Evolutionary conservation across 2,797 vertebrate genomes (phyloP).

Genomic region (Lepilemur septentrionalis): DNA sequence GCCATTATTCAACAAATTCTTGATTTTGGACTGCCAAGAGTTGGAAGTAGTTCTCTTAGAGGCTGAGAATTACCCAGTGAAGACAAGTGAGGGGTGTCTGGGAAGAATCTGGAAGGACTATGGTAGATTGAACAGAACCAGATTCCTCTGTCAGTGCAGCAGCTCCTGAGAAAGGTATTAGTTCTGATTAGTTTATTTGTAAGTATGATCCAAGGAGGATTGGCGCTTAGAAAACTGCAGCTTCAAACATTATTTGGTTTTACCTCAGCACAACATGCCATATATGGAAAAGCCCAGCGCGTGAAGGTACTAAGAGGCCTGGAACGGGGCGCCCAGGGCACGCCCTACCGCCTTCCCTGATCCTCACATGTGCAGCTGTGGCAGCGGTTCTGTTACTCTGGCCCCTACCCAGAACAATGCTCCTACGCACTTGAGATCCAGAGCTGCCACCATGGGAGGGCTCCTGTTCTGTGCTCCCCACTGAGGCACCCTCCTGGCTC

Average conservation of each 20-base stretch:
- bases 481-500: not conserved
- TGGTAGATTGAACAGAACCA: constrained; percentile 5
- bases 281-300: not conserved
- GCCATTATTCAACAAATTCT: not conserved
- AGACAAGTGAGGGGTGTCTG: not conserved
- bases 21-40: not conserved
- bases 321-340: not conserved
- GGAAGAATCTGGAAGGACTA: constrained; percentile 17
- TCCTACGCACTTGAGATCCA: not conserved
- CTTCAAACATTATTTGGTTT: not conserved
- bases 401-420: not conserved
- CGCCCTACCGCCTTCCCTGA: not conserved
- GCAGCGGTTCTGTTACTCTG: not conserved
- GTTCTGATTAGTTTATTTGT: not conserved
- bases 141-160: not conserved
- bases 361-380: not conserved
- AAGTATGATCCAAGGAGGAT: not conserved
- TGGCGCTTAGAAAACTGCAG: not conserved
- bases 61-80: not conserved
- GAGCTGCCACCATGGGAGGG: not conserved
- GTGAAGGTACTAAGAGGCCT: not conserved
- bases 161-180: not conserved
- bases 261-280: not conserved
- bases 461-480: not conserved
- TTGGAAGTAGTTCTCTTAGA: not conserved